Evolutionary conservation across 2,888 invertebrate genomes (phyloP).

Genomic region (Dione juno): DNA sequence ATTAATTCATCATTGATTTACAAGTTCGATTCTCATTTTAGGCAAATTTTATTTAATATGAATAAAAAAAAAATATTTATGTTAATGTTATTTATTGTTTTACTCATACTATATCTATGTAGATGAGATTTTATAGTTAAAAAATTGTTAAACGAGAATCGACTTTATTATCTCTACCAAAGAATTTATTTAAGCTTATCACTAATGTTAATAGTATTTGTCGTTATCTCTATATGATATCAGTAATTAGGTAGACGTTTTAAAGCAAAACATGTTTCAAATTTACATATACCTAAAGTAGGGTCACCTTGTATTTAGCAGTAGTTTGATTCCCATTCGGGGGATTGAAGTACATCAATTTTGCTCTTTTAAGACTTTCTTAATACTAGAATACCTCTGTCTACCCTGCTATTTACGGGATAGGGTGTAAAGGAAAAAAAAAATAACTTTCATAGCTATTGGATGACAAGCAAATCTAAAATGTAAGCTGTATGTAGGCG

Average conservation of each 20-base stretch:
- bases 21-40: neutral
- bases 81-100: conserved; percentile 3
- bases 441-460: no score
- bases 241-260: conserved; percentile 42
- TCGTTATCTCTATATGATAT: conserved; percentile 39
- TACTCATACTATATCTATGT: neutral
- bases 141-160: neutral
- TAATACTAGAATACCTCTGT: no score
- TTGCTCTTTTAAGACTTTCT: no score
- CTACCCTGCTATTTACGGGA: no score
- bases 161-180: neutral
- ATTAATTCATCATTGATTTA: neutral
- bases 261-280: conserved; percentile 40
- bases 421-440: no score
- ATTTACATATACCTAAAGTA: conserved; percentile 38
- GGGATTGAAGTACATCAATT: no score
- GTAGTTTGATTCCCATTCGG: no score
- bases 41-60: neutral
- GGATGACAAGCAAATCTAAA: no score
- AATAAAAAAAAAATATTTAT: neutral
- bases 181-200: neutral
- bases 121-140: neutral
- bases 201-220: neutral
- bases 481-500: no score
- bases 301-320: neutral